Conservation (phyloP, 2,888 invertebrate species). For the Nineta flava region DNA sequence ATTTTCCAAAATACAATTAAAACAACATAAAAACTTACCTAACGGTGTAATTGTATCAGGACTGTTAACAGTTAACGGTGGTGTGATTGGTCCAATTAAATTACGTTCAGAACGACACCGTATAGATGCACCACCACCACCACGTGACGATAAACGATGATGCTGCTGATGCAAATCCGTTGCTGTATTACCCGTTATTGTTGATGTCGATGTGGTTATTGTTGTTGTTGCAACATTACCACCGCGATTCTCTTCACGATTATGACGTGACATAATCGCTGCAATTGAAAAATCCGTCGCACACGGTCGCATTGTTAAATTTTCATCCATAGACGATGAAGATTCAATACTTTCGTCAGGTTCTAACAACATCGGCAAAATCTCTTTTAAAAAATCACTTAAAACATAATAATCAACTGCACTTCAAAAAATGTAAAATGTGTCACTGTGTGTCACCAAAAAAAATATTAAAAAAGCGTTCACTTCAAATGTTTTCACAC, state of each 20-base stretch:
- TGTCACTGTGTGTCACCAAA: too few relatives aligned
- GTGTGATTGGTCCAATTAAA: not conserved
- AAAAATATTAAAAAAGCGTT: too few relatives aligned
- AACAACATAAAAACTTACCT: slow-evolving; percentile 19
- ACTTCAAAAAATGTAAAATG: too few relatives aligned
- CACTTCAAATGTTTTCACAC: too few relatives aligned
- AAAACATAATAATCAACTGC: not conserved
- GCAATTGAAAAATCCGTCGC: slow-evolving; percentile 94
- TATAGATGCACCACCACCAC: not conserved
- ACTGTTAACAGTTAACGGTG: slow-evolving; percentile 11
- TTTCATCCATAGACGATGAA: slow-evolving; percentile 39
- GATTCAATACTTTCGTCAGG: slow-evolving; percentile 10
- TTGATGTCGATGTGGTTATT: not conserved
- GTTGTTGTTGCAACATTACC: slow-evolving; percentile 29
- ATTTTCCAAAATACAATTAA: too few relatives aligned
- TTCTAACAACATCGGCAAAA: slow-evolving; percentile 11
- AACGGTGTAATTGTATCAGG: slow-evolving; percentile 24
- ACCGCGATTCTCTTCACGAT: slow-evolving; percentile 39
- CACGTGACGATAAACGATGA: not conserved
- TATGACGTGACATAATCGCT: slow-evolving; percentile 77
- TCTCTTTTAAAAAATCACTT: not conserved
- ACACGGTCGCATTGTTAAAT: slow-evolving; percentile 57
- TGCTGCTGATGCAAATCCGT: not conserved
- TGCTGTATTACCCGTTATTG: not conserved
- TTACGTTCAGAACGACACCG: not conserved